These are phyloP conservation scores for Agriopis aurantiaria DNA, from an alignment of 2,888 invertebrate species.

Conservation along the genomic window DNA sequence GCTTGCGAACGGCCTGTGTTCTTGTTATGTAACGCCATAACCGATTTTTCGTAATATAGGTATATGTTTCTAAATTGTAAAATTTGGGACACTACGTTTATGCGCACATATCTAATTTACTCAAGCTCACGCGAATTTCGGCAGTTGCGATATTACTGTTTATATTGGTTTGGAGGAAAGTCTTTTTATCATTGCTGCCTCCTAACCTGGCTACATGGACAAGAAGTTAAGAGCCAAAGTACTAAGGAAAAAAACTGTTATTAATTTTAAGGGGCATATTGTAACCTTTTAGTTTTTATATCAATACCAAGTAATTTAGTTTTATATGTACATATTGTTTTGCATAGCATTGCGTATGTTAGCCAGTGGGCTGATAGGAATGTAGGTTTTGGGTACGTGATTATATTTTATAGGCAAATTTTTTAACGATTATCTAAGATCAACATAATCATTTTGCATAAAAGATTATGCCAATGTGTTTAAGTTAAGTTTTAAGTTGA, in stretches of 20 bases:
- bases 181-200: neutral
- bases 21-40: slow-evolving; percentile 51
- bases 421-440: too few species aligned
- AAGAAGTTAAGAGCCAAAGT: too few species aligned
- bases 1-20: slow-evolving; percentile 17
- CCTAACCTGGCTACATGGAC: too few species aligned
- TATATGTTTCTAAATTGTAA: slow-evolving; percentile 48
- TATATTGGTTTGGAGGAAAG: neutral
- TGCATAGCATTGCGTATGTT: too few species aligned
- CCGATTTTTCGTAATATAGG: slow-evolving; percentile 51
- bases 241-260: neutral
- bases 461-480: too few species aligned
- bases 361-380: too few species aligned
- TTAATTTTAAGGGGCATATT: neutral
- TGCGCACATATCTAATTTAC: slow-evolving; percentile 33
- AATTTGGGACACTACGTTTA: slow-evolving; percentile 47
- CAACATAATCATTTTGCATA: too few species aligned
- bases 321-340: too few species aligned
- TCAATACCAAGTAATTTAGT: too few species aligned
- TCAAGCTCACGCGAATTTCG: slow-evolving; percentile 25
- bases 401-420: too few species aligned
- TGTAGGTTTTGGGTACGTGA: too few species aligned
- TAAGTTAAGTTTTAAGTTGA: too few species aligned
- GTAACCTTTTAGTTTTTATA: neutral
- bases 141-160: neutral